Conservation (phyloP, 2,113 vertebrate species). For the Cephalopterus ornatus region DNA sequence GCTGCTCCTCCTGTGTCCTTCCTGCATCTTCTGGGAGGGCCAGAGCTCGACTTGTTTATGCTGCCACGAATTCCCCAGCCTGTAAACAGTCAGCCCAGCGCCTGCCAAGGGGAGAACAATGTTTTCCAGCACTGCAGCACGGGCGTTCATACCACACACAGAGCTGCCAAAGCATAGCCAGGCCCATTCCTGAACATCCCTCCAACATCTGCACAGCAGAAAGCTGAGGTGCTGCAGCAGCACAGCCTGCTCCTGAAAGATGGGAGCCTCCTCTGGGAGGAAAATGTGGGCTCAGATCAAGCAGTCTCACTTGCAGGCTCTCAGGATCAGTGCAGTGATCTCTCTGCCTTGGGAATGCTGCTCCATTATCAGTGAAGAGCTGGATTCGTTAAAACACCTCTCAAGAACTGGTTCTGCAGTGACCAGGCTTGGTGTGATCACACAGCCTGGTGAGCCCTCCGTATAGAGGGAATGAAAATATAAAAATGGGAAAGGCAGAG, state of each 20-base stretch:
- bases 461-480: neutral
- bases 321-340: neutral
- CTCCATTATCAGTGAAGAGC: neutral
- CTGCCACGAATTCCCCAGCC: constrained; percentile 18
- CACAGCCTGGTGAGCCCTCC: neutral
- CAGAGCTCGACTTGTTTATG: neutral
- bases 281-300: neutral
- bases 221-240: neutral
- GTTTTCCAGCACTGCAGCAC: neutral
- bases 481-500: neutral
- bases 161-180: neutral
- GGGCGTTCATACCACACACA: constrained; percentile 9
- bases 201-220: neutral
- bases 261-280: neutral
- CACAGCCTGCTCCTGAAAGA: neutral
- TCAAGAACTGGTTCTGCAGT: neutral
- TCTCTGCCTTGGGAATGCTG: neutral
- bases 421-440: neutral
- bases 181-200: neutral
- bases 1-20: neutral
- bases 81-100: constrained; percentile 5
- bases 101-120: constrained; percentile 45
- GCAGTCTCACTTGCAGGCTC: neutral
- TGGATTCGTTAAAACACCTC: neutral
- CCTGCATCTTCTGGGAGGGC: neutral